Percentiles rank a stretch among this genome's conserved stretches.
Evolutionary conservation across 92 coral and sea anemone genomes (phyloP).

Genomic region (Isaurus tuberculatus): DNA sequence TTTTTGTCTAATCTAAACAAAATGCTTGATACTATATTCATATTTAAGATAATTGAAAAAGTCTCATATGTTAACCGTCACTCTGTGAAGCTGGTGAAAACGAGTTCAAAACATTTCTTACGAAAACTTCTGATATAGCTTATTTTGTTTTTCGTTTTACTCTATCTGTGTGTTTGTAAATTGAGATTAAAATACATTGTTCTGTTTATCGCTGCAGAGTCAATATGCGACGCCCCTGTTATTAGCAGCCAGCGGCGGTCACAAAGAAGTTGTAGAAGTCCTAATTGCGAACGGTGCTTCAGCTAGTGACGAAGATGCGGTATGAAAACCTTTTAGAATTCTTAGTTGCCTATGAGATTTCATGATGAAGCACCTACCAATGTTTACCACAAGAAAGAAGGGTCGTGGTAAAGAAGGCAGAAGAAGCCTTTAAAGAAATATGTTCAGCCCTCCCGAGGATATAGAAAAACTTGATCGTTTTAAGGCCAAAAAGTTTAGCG

Average conservation of each 20-base stretch:
- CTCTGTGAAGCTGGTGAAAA: background rate
- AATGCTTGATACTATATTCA: no score
- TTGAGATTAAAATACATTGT: background rate
- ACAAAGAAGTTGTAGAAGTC: constrained; percentile 95
- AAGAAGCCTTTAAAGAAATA: no score
- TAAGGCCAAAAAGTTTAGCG: no score
- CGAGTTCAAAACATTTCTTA: background rate
- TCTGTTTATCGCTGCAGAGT: constrained; percentile 59
- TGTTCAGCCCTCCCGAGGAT: no score
- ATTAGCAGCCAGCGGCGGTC: constrained; percentile 99
- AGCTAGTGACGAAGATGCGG: constrained; percentile 96
- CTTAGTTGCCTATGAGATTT: background rate
- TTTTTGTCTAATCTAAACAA: no score
- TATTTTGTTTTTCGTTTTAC: background rate
- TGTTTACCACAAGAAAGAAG: no score
- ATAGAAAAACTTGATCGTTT: no score
- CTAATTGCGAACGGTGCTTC: constrained; percentile 88
- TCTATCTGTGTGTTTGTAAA: background rate
- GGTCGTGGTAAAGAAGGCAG: no score
- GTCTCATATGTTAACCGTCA: no score
- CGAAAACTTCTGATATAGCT: background rate
- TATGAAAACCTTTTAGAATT: constrained; percentile 21
- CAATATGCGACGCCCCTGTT: constrained; percentile 94
- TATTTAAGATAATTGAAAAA: no score
- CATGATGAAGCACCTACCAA: background rate